Evolutionary conservation across 2,888 invertebrate genomes (phyloP).

Genomic region (Parnassius mnemosyne): DNA sequence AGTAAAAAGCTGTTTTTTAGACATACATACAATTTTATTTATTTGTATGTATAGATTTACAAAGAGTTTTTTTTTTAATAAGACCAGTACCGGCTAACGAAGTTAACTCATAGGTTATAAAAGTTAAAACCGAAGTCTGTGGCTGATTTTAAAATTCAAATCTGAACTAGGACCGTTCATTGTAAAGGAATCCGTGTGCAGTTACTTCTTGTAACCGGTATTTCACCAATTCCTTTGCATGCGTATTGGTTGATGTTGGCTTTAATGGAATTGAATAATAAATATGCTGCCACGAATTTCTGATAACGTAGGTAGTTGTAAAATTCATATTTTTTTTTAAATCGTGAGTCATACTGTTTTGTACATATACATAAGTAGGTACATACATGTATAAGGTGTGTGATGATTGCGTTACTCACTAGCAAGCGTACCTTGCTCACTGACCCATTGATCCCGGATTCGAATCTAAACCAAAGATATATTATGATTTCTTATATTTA

Average conservation of each 20-base stretch:
- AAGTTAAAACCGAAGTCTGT: neutral
- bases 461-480: too few relatives aligned
- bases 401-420: too few relatives aligned
- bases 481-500: too few relatives aligned
- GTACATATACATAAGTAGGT: too few relatives aligned
- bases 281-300: slow-evolving; percentile 8
- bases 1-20: too few relatives aligned
- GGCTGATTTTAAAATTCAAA: slow-evolving; percentile 20
- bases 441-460: too few relatives aligned
- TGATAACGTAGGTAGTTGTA: neutral
- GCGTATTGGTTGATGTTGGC: slow-evolving; percentile 1
- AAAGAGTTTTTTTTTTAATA: neutral
- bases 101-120: too few relatives aligned
- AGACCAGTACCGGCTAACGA: too few relatives aligned
- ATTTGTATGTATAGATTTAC: neutral
- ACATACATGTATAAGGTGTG: too few relatives aligned
- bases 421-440: too few relatives aligned
- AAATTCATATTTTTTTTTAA: too few relatives aligned
- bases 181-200: slow-evolving; percentile 20
- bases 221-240: neutral
- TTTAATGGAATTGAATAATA: slow-evolving; percentile 16
- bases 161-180: slow-evolving; percentile 10
- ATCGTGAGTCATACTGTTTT: too few relatives aligned
- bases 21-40: neutral
- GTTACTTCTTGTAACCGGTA: slow-evolving; percentile 18